These are phyloP conservation scores for Bagarius yarrelli DNA, from an alignment of 2,113 vertebrate species.

Conservation along the genomic window DNA sequence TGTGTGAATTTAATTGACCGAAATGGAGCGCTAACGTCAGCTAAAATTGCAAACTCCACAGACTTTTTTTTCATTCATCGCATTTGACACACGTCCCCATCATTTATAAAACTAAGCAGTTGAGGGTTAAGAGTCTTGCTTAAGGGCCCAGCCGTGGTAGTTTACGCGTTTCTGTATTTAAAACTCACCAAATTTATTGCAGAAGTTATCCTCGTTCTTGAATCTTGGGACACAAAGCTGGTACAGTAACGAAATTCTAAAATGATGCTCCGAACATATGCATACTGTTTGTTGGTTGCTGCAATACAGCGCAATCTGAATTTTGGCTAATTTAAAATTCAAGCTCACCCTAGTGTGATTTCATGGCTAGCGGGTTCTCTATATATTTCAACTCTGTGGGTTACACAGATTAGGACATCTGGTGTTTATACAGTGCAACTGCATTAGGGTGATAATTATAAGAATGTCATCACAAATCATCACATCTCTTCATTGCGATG, in stretches of 20 bases:
- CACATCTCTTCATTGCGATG: background rate
- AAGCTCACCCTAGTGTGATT: background rate
- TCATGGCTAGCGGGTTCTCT: background rate
- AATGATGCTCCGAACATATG: background rate
- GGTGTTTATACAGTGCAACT: background rate
- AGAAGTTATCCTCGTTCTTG: too few relatives aligned
- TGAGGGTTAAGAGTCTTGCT: too few relatives aligned
- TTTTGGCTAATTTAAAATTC: background rate
- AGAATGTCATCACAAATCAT: background rate
- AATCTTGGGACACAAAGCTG: too few relatives aligned
- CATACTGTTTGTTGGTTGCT: background rate
- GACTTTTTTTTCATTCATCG: background rate
- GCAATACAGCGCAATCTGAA: background rate
- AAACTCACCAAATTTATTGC: too few relatives aligned
- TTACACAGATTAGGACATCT: background rate
- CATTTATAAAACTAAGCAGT: too few relatives aligned
- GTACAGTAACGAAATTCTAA: too few relatives aligned
- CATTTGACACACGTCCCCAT: too few relatives aligned
- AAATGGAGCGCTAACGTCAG: background rate
- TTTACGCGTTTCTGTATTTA: too few relatives aligned
- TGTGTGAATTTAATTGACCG: too few relatives aligned
- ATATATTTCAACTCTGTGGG: background rate
- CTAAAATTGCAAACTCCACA: background rate
- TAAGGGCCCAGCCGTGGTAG: too few relatives aligned
- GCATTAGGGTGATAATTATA: background rate